Evolutionary conservation across 2,888 invertebrate genomes (phyloP), one percentile per base, ranked within the genome.

Genomic region (Minunthozetes semirufus): DNA sequence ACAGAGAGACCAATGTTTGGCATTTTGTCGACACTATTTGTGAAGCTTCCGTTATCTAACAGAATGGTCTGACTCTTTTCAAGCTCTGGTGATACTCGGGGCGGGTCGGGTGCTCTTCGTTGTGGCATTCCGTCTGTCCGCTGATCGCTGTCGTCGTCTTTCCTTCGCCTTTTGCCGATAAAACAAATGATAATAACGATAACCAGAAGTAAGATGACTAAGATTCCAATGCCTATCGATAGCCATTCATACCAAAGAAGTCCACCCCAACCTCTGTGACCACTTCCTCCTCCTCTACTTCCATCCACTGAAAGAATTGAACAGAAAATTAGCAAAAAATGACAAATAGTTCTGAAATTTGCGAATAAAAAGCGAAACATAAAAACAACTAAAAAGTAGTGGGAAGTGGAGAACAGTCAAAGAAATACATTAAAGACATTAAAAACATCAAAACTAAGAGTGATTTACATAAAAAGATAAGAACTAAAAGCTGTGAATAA

Each of bases 171-270:
- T 22, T 48, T 38, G 61, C 42, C 42, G 4, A 50, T 48, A 59
- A 59, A 33, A 74, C 70, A 70, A 17, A 74, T 71, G 13, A 25
- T 15, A 19, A 74, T 70, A 25, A 74, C 27, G 19, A 74, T 59
- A 1, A 74, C 50, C 50, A 74, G 22, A 9, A 74, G 25, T 13
- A 74, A 42, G 0, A 74, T 42, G 9, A 74, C 22, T 9, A 59
- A 59, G 15, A 25, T 11, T 11, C 25, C 74, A 15, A 74, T 48
- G 56, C 53, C n/a, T 29, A 74, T 70, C 5, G 53, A 22, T 8
- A 74, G 42, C n/a, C 25, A 29, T 27, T 74, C 70, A 19, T 29
- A 48, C 74, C 74, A 74, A 3, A 19, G 13, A 6, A 74, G 29
- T 9, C 33, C 42, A 11, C 27, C 63, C 33, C 25, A 38, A 15